Evolutionary conservation across 2,888 invertebrate species (phyloP), one percentile per base, ranked within the genome.

Genomic region (Tipula lateralis): DNA sequence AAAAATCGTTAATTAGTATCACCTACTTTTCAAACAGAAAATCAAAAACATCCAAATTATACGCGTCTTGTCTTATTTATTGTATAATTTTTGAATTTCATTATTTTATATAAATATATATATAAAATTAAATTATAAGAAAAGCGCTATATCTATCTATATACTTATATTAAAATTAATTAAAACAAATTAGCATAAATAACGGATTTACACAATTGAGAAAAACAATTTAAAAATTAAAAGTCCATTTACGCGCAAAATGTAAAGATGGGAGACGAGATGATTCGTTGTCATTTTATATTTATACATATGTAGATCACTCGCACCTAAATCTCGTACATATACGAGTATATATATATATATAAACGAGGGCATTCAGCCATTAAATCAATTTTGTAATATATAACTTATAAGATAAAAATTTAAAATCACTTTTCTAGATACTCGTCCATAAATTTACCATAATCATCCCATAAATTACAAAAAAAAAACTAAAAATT

Each of bases 211-310:
- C 66, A 66, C 66, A 19, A 66, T 66, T 66, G 66, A 66, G 9
- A 66, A 66, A 66, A 66, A 66, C 66, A 66, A 66, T 66, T 66
- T 66, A 66, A 24, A 24, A 66, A 66, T 66, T 66, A 66, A 66
- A 66, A 24, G 24, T 66, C 66, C 19, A 66, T 66, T 66, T 66
- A 24, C 66, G 66, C 66, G 24, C 24, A 66, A 32, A 66, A 66
- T 44, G 44, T n/a, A n/a, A 44, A 44, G 44, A 44, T 50, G 44
- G 6, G 66, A 24, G 66, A 24, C 12, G 44, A 6, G 44, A 50
- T 50, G 44, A 50, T 50, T n/a, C 44, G 44, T 6, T 16, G 44
- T 16, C 44, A 16, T 16, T 44, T 44, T 44, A 36, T 44, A 12
- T 24, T 24, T 24, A 24, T 7, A 24, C 12, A n/a, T 24, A 24